Evolutionary conservation across 1,140 invertebrate genomes (phyloP), one percentile per base, ranked within the genome.

Genomic region (Pseudomyrmex pallidus): DNA sequence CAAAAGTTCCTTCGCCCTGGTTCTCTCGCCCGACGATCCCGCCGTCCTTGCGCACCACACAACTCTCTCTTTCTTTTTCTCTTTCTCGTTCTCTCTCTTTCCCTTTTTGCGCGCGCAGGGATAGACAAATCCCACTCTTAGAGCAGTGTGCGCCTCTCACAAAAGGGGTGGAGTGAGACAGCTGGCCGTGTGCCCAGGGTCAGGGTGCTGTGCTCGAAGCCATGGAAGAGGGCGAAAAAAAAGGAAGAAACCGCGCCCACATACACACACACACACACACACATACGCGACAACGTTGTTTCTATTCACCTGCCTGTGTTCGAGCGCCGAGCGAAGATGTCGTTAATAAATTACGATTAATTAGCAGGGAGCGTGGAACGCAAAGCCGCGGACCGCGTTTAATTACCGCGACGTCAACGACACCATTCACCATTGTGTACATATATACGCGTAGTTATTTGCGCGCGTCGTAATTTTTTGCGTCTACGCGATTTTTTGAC

Each of bases 161-260:
- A 86, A 88, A 72, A 88, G 74, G 90, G 86, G 89, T 86, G 84
- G 83, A 89, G 84, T 76, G 87, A 90, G 86, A 86, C 86, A 87
- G 89, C 89, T 89, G 90, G 80, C 86, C 85, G n/a, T 74, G 85
- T 89, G 83, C 72, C 78, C 87, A 89, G 85, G 88, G 87, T 87
- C 85, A 92, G 90, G 89, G 90, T 87, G 90, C 89, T 84, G 52
- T 46, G 74, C 61, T 76, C 76, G 66, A 59, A 80, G 76, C 66
- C 63, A 64, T 72, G 61, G 85, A 85, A 85, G 84, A 89, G 77
- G 72, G 66, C 82, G 67, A 82, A 86, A 80, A 89, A 80, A 82
- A 84, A 89, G 59, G 85, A 86, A 85, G 82, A 86, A 85, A 86
- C 76, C 77, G 72, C 87, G 87, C 76, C 82, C 88, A 82, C 35